These are phyloP conservation scores for Apis dorsata DNA, from an alignment of 1,140 invertebrate species.

Conservation along the genomic window DNA sequence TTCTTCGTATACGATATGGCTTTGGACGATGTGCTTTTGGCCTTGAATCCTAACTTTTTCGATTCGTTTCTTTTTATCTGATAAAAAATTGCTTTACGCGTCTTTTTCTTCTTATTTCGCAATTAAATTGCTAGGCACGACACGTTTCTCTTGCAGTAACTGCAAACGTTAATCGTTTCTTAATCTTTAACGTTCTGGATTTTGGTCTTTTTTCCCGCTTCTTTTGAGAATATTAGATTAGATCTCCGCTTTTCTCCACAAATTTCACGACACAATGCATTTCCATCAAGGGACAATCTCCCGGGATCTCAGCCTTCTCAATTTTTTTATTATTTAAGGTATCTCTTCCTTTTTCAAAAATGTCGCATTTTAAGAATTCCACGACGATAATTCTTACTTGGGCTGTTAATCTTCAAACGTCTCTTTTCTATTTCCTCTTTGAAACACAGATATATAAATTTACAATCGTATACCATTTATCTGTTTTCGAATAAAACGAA, in stretches of 20 bases:
- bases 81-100: not conserved
- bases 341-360: not conserved
- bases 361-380: not conserved
- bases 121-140: not conserved
- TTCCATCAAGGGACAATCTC: not conserved
- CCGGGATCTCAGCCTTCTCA: not conserved
- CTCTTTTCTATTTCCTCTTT: not conserved
- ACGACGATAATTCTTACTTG: too few relatives aligned
- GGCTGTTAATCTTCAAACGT: too few relatives aligned
- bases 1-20: not conserved
- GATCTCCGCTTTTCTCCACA: not conserved
- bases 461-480: not conserved
- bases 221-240: constrained; percentile 6
- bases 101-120: too few relatives aligned
- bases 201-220: too few relatives aligned
- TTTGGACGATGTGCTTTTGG: not conserved
- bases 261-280: not conserved
- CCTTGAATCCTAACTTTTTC: not conserved
- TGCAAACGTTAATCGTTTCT: not conserved
- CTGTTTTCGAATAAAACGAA: not conserved
- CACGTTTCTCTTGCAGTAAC: not conserved
- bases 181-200: not conserved
- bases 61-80: not conserved
- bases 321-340: not conserved
- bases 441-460: not conserved